Conservation (phyloP, 2,888 invertebrate genomes). For the Aleiodes leptofemur region DNA sequence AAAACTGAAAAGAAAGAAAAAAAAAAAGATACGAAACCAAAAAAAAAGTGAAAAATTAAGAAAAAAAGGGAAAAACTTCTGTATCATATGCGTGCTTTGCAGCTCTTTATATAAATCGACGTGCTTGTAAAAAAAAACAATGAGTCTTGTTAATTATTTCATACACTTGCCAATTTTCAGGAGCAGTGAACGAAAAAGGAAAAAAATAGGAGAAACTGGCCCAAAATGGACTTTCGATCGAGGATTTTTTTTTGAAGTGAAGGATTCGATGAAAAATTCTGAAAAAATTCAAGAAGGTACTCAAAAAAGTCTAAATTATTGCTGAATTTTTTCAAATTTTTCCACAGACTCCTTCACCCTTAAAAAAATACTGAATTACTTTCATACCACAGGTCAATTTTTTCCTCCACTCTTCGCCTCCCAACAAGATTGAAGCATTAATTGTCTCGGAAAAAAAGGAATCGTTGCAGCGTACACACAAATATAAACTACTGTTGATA, state of each 20-base stretch:
- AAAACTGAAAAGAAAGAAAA: not conserved
- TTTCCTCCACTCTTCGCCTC: too few species aligned
- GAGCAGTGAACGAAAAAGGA: not conserved
- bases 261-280: too few species aligned
- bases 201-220: not conserved
- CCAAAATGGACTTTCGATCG: too few species aligned
- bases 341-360: too few species aligned
- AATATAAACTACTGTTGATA: constrained; percentile 14
- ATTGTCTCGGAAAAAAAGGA: not conserved
- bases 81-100: constrained; percentile 68
- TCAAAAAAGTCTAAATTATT: too few species aligned
- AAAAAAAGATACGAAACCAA: constrained; percentile 3
- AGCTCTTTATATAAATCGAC: constrained; percentile 70
- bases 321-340: too few species aligned
- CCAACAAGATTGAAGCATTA: not conserved
- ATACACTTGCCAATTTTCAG: constrained; percentile 27
- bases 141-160: constrained; percentile 15
- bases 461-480: not conserved
- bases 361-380: too few species aligned
- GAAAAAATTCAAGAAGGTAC: not conserved
- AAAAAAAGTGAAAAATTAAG: constrained; percentile 24
- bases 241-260: too few species aligned
- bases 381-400: too few species aligned
- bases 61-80: constrained; percentile 52
- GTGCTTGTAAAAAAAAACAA: constrained; percentile 63